Conservation (phyloP, 1,140 invertebrate genomes). For the Drosophila bocqueti region DNA sequence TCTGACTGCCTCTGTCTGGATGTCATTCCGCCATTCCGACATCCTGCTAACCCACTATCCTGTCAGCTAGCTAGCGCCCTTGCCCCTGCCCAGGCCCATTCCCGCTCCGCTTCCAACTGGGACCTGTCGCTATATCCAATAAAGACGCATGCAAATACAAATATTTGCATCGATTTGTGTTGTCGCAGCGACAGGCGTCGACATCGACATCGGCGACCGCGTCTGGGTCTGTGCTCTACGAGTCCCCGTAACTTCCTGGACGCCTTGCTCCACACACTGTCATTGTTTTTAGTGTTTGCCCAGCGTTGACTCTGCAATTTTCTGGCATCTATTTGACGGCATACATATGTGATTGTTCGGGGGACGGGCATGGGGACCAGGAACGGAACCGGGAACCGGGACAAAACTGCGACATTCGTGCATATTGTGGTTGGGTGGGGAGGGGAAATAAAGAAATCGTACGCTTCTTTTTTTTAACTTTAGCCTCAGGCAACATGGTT, state of each 20-base stretch:
- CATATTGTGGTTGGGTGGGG: not conserved
- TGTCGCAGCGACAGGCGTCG: slow-evolving; percentile 53
- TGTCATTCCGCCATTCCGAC: slow-evolving; percentile 15
- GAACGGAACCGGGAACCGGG: not conserved
- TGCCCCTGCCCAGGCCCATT: not conserved
- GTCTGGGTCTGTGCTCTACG: not conserved
- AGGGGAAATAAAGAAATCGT: not conserved
- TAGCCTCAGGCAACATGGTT: not conserved
- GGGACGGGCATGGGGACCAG: not conserved
- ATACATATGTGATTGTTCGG: slow-evolving; percentile 10
- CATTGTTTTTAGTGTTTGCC: slow-evolving; percentile 74
- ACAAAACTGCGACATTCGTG: not conserved
- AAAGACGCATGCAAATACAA: slow-evolving; percentile 78
- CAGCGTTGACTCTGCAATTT: slow-evolving; percentile 73
- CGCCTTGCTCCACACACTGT: slow-evolving; percentile 28
- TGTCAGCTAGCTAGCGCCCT: slow-evolving; percentile 6
- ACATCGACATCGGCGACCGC: not conserved
- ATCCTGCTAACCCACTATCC: slow-evolving; percentile 14
- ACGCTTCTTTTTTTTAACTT: not conserved
- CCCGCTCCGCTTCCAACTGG: slow-evolving; percentile 10
- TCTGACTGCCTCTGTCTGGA: slow-evolving; percentile 25
- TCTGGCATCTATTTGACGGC: slow-evolving; percentile 63
- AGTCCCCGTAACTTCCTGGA: slow-evolving; percentile 13
- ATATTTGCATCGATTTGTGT: slow-evolving; percentile 83
- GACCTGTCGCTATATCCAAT: slow-evolving; percentile 53